Evolutionary conservation across 2,797 vertebrate genomes (phyloP).

Genomic region (Smutsia temminckii): DNA sequence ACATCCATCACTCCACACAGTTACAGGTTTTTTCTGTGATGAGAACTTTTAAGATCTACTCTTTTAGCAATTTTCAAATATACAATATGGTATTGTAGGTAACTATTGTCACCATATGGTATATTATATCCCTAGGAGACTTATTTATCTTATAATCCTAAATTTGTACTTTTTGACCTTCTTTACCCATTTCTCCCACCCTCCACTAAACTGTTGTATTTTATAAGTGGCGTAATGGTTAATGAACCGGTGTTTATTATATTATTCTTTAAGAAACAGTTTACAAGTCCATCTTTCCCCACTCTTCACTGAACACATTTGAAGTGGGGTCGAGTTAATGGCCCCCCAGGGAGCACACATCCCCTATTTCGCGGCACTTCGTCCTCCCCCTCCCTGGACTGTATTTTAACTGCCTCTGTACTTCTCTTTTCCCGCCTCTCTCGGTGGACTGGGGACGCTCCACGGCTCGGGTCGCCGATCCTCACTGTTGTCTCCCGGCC

Average conservation of each 20-base stretch:
- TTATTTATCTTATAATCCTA: background rate
- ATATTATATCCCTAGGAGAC: background rate
- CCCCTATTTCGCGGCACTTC: accelerated
- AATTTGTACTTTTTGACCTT: background rate
- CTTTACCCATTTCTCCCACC: background rate
- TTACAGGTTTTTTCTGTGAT: background rate
- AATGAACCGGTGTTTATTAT: background rate
- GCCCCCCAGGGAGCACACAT: background rate
- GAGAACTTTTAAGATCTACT: background rate
- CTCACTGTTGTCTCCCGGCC: background rate
- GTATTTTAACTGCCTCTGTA: background rate
- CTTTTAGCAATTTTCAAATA: background rate
- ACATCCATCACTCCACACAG: background rate
- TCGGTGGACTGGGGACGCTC: background rate
- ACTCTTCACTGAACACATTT: background rate
- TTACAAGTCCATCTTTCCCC: background rate
- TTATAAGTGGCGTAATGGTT: background rate
- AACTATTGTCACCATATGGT: background rate
- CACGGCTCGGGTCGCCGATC: background rate
- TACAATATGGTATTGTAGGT: background rate
- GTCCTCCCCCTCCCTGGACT: background rate
- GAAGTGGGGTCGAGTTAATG: background rate
- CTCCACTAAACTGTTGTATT: background rate
- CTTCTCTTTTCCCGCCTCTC: background rate
- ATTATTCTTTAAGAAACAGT: background rate